Evolutionary conservation across 2,888 invertebrate species (phyloP).

Genomic region (Therioaphis trifolii): DNA sequence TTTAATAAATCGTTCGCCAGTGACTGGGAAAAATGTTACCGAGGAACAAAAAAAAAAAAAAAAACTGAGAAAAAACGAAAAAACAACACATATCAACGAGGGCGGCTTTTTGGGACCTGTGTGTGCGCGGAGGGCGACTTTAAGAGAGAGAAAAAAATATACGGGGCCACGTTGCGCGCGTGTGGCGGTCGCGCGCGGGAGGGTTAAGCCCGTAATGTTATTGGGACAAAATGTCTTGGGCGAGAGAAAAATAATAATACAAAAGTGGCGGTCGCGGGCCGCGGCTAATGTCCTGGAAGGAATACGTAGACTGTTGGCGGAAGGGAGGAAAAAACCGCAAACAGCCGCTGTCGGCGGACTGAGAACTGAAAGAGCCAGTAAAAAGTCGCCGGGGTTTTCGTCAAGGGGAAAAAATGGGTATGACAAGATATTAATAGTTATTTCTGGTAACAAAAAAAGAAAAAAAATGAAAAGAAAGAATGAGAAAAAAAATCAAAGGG

Average conservation of each 20-base stretch:
- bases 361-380: constrained; percentile 50
- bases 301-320: constrained; percentile 37
- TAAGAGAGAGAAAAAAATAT: constrained; percentile 37
- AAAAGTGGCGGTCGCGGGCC: constrained; percentile 59
- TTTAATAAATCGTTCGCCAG: constrained; percentile 57
- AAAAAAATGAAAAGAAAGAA: constrained; percentile 41
- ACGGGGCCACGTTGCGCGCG: constrained; percentile 4
- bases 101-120: constrained; percentile 25
- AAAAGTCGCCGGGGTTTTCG: constrained; percentile 60
- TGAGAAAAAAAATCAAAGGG: constrained; percentile 42
- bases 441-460: constrained; percentile 52
- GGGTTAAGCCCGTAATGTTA: constrained; percentile 48
- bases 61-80: constrained; percentile 7
- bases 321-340: constrained; percentile 46
- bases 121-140: constrained; percentile 42
- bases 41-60: constrained; percentile 34
- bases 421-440: constrained; percentile 63
- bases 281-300: constrained; percentile 62
- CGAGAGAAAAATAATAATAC: constrained; percentile 61
- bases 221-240: constrained; percentile 62
- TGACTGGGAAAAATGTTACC: constrained; percentile 47
- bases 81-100: constrained; percentile 50
- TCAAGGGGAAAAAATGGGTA: constrained; percentile 59
- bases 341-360: constrained; percentile 41
- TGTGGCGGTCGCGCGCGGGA: background rate